Evolutionary conservation across 1,140 invertebrate genomes (phyloP).

Genomic region (Drosophila rufa): DNA sequence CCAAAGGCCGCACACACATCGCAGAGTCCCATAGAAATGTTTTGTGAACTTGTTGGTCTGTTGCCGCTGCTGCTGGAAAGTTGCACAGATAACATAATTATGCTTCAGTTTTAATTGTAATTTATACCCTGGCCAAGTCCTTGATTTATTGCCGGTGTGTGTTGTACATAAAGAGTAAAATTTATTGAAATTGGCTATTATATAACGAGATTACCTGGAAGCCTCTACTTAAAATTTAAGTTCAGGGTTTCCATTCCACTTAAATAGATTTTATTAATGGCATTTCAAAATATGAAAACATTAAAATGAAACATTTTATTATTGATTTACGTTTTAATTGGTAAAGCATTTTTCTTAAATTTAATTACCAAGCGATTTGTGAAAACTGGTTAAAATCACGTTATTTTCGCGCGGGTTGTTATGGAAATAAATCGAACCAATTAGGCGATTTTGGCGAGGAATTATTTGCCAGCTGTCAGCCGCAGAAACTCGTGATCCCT

Average conservation of each 20-base stretch:
- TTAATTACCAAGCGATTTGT: constrained; percentile 2
- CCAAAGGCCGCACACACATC: constrained; percentile 53
- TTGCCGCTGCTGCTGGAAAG: constrained; percentile 33
- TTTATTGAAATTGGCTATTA: constrained; percentile 35
- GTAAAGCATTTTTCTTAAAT: constrained; percentile 5
- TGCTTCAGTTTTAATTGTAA: constrained; percentile 76
- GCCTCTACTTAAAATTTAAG: constrained; percentile 4
- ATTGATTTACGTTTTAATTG: constrained; percentile 9
- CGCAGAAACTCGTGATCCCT: constrained; percentile 41
- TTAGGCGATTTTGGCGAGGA: constrained; percentile 34
- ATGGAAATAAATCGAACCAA: constrained; percentile 24
- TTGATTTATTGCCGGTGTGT: constrained; percentile 62
- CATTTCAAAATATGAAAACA: background rate
- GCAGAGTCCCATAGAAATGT: constrained; percentile 31
- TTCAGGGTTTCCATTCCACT: background rate
- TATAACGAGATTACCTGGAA: background rate
- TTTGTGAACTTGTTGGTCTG: constrained; percentile 43
- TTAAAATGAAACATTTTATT: background rate
- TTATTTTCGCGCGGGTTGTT: constrained; percentile 21
- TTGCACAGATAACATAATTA: constrained; percentile 67
- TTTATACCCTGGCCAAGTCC: constrained; percentile 60
- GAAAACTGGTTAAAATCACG: constrained; percentile 10
- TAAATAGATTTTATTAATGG: background rate
- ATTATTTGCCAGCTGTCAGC: constrained; percentile 50
- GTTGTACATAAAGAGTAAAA: constrained; percentile 7